Conservation (phyloP, 2,113 vertebrate genomes). For the Zapornia atra region DNA sequence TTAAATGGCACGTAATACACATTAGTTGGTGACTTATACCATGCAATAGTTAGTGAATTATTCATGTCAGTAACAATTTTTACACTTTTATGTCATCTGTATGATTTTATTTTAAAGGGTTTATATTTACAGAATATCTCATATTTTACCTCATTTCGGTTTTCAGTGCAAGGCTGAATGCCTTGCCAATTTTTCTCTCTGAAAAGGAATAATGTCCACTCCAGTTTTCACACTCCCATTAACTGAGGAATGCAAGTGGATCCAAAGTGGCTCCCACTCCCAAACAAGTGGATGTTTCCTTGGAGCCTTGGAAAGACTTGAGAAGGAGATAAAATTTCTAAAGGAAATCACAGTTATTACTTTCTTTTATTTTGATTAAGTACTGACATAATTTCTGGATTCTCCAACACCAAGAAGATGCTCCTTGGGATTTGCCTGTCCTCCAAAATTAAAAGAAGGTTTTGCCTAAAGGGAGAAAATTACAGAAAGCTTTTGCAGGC, state of each 20-base stretch:
- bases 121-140: conserved; percentile 71
- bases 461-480: neutral
- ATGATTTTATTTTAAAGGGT: conserved; percentile 72
- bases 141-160: conserved; percentile 63
- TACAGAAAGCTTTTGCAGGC: neutral
- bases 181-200: neutral
- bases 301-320: neutral
- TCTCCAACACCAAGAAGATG: neutral
- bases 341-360: neutral
- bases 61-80: conserved; percentile 77
- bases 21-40: conserved; percentile 80
- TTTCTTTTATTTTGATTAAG: neutral
- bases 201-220: neutral
- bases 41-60: conserved; percentile 76
- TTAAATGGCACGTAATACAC: conserved; percentile 79
- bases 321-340: neutral
- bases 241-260: neutral
- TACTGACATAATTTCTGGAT: neutral
- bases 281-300: neutral
- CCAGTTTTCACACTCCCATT: conserved; percentile 12
- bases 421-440: neutral
- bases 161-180: conserved; percentile 61
- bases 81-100: conserved; percentile 74
- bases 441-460: neutral
- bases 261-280: neutral